Base-by-base conservation (phyloP, 2,113 vertebrate genomes). In the Piaya cayana region DNA sequence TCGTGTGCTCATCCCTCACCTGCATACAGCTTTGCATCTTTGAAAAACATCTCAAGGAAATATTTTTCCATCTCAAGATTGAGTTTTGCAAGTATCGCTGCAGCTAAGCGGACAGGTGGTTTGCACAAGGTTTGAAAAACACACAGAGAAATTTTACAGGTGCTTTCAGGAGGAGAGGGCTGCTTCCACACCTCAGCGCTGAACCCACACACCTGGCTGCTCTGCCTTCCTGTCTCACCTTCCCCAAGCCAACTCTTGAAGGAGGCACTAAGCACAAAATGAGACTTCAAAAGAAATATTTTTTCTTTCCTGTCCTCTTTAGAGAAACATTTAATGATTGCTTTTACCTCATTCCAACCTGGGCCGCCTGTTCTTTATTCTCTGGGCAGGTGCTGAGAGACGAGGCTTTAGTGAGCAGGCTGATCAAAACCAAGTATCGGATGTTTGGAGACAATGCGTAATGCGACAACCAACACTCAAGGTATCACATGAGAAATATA, bases 301-400 rank as follows among this genome's bases (percentile, higher is more conserved):
- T 79, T 80, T 62, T 67, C 81, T 93, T 85, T 87, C 82, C 64
- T 91, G 69, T 90, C 62, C 47, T 63, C 72, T 69, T 65, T 65
- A 36, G 30, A 21, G 88, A 90, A 87, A 79, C n/a, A 47, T 59
- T 75, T 52, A 69, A 58, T 16, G 45, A 76, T 17, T 67, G 36
- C 53, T 11, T 58, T 55, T 82, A 72, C 59, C 50, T 29, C 27
- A 78, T 62, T 55, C 26, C 39, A 60, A 32, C 83, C 43, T 37
- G 78, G 43, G 16, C 43, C 64, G 88, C 64, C 77, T 68, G 49
- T 22, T 71, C 88, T 95, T 79, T 78, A 85, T 76, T 53, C 72
- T 90, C 82, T 8, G 12, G 32, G 11, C 90, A 90, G 92, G 95
- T 81, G 90, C 85, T 95, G 95, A 96, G 90, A 92, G 92, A 83